These are phyloP conservation scores for Orchesella flavescens DNA, from an alignment of 2,888 invertebrate species.

Conservation along the genomic window DNA sequence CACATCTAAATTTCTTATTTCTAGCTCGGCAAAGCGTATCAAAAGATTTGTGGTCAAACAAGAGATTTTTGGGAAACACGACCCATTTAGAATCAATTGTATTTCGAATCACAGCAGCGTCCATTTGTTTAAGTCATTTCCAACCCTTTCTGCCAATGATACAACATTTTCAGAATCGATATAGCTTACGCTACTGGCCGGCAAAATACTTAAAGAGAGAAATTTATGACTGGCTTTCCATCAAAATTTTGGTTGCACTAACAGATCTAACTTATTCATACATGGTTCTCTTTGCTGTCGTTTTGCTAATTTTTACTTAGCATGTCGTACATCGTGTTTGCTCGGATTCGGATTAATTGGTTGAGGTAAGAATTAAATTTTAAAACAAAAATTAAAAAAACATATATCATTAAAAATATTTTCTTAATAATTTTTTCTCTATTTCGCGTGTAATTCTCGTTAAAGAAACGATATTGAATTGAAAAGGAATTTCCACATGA, in stretches of 20 bases:
- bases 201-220: background rate
- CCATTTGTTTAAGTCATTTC: background rate
- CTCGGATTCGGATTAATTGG: background rate
- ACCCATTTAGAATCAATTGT: background rate
- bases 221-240: background rate
- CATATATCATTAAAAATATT: background rate
- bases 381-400: too few relatives aligned
- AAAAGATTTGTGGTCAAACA: background rate
- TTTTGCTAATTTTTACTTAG: background rate
- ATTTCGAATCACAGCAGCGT: background rate
- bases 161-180: background rate
- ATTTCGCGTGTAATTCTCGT: background rate
- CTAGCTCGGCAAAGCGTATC: too few relatives aligned
- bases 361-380: too few relatives aligned
- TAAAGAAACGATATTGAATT: background rate
- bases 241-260: background rate
- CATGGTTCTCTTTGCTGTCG: background rate
- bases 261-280: background rate
- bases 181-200: conserved; percentile 2
- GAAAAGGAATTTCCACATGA: too few relatives aligned
- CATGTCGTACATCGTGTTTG: background rate
- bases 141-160: background rate
- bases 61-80: background rate
- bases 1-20: too few relatives aligned
- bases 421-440: background rate